phyloP scores from a whole-genome alignment of 2,113 vertebrate genomes.

The Cettia cetti region DNA sequence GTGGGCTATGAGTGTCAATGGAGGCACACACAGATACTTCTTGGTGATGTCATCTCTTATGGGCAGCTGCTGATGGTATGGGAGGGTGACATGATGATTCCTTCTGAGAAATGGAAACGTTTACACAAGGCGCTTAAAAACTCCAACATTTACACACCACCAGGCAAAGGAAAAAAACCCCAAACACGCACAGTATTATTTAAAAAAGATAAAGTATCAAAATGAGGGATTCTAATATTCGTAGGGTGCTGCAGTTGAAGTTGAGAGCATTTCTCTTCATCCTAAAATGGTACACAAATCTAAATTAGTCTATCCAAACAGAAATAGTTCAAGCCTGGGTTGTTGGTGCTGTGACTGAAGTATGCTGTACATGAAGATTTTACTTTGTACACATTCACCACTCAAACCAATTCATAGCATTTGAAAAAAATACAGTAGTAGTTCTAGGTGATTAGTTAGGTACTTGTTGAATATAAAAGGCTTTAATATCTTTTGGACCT shows the following conservation, averaged over 20 bases:
- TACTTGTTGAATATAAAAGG: not conserved
- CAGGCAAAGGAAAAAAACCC: not conserved
- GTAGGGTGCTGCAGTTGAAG: not conserved
- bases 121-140: not conserved
- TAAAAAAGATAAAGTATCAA: not conserved
- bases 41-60: not conserved
- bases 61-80: not conserved
- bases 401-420: not conserved
- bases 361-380: not conserved
- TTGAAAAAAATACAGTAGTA: not conserved
- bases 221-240: not conserved
- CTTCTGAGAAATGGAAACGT: not conserved
- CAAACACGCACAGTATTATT: not conserved
- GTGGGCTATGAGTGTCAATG: not conserved
- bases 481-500: not conserved
- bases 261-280: not conserved
- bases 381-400: not conserved
- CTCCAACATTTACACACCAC: not conserved
- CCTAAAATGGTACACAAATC: not conserved
- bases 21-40: not conserved
- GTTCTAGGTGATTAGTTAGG: not conserved
- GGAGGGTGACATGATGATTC: not conserved
- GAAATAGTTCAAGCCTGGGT: not conserved
- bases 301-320: not conserved
- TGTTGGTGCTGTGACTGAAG: not conserved